These are phyloP conservation scores for Aphelenchoides fujianensis DNA, from an alignment of 1,140 invertebrate genomes.

Conservation along the genomic window DNA sequence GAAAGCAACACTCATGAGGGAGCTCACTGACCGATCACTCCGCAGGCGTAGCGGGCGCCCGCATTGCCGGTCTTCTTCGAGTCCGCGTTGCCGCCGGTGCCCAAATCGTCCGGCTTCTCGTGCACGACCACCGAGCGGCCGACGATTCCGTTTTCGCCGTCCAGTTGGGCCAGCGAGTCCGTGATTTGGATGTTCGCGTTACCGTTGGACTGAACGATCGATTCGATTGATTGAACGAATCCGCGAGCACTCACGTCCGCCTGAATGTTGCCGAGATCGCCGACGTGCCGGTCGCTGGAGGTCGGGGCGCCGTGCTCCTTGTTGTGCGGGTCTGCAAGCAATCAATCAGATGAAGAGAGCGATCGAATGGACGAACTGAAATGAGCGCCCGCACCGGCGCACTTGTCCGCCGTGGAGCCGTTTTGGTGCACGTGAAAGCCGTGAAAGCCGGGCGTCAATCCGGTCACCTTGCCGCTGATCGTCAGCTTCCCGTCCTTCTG, in stretches of 20 bases:
- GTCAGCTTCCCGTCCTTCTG: constrained; percentile 12
- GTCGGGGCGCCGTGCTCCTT: constrained; percentile 48
- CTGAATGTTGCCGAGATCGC: constrained; percentile 52
- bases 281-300: constrained; percentile 48
- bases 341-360: too few relatives aligned
- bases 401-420: constrained; percentile 64
- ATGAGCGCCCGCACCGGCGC: constrained; percentile 72
- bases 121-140: constrained; percentile 77
- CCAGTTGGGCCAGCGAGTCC: constrained; percentile 70
- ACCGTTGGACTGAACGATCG: constrained; percentile 63
- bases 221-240: not conserved
- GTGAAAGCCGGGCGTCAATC: constrained; percentile 35
- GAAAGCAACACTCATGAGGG: too few relatives aligned
- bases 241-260: constrained; percentile 32
- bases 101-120: constrained; percentile 73
- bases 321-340: constrained; percentile 65
- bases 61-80: constrained; percentile 78
- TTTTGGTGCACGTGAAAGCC: constrained; percentile 47
- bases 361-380: too few relatives aligned
- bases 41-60: constrained; percentile 75
- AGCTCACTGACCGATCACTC: constrained; percentile 69
- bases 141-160: constrained; percentile 69
- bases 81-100: constrained; percentile 69
- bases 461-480: constrained; percentile 26
- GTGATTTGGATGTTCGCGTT: constrained; percentile 68